Evolutionary conservation across 2,888 invertebrate species (phyloP).

Genomic region (Acrobeloides nanus): DNA sequence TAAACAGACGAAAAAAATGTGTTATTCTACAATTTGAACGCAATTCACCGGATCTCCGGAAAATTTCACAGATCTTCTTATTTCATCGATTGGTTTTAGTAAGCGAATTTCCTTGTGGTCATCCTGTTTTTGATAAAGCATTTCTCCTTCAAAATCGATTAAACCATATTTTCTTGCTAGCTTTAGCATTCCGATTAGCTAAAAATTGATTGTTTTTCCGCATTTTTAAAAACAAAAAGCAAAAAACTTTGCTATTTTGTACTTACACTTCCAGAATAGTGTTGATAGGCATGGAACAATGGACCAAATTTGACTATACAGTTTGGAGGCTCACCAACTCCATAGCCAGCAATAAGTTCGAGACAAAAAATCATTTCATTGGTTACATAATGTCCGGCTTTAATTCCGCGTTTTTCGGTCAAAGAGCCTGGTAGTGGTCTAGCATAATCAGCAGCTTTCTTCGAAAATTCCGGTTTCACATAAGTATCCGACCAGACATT

Average conservation of each 20-base stretch:
- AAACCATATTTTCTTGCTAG: constrained; percentile 84
- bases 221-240: no score
- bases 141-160: constrained; percentile 79
- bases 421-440: constrained; percentile 46
- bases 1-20: no score
- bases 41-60: constrained; percentile 49
- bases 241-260: no score
- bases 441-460: constrained; percentile 36
- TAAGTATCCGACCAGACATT: constrained; percentile 66
- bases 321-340: constrained; percentile 36
- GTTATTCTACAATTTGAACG: no score
- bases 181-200: constrained; percentile 84
- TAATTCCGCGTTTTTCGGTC: constrained; percentile 44
- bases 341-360: constrained; percentile 70
- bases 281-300: constrained; percentile 61
- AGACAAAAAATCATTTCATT: no score
- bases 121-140: constrained; percentile 69
- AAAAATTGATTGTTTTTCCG: no score
- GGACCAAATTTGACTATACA: constrained; percentile 73
- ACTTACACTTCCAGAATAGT: constrained; percentile 43
- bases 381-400: constrained; percentile 59
- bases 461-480: constrained; percentile 45
- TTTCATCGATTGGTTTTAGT: constrained; percentile 69
- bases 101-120: constrained; percentile 56
- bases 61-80: constrained; percentile 61